Evolutionary conservation across 1,140 invertebrate species (phyloP).

Genomic region (Lasioglossum baleicum): DNA sequence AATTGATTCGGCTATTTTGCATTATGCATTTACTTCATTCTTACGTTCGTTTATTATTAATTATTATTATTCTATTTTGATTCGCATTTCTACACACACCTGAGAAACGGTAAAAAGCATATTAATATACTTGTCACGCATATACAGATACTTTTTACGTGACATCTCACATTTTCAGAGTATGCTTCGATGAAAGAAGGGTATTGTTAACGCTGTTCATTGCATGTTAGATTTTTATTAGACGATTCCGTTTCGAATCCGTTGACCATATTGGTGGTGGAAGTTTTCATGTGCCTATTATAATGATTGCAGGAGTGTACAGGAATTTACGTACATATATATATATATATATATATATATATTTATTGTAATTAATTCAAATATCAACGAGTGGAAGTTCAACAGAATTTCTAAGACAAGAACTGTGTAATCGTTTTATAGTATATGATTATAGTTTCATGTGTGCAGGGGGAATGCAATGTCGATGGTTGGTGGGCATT

Average conservation of each 20-base stretch:
- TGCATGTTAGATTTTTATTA: slow-evolving; percentile 50
- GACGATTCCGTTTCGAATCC: slow-evolving; percentile 25
- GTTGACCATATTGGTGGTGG: slow-evolving; percentile 52
- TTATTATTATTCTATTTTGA: slow-evolving; percentile 11
- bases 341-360: no score
- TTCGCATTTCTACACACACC: neutral
- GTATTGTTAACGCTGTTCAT: slow-evolving; percentile 32
- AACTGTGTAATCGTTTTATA: slow-evolving; percentile 56
- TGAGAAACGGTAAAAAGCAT: neutral
- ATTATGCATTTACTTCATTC: slow-evolving; percentile 23
- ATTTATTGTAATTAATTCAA: neutral
- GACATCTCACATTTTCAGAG: slow-evolving; percentile 21
- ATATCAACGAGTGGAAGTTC: neutral
- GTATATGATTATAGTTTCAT: slow-evolving; percentile 76
- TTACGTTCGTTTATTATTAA: neutral
- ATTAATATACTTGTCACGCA: neutral
- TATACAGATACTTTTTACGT: slow-evolving; percentile 12
- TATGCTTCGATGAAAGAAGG: slow-evolving; percentile 18
- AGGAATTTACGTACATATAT: neutral
- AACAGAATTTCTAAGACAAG: slow-evolving; percentile 18
- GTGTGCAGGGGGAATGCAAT: slow-evolving; percentile 80
- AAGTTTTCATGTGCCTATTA: slow-evolving; percentile 40
- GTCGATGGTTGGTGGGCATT: slow-evolving; percentile 79
- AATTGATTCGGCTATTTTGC: slow-evolving; percentile 22
- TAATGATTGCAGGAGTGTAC: slow-evolving; percentile 25